Percentiles rank a stretch among this genome's conserved stretches.
Conservation (phyloP, 2,797 vertebrate genomes). For the Diceros bicornis region DNA sequence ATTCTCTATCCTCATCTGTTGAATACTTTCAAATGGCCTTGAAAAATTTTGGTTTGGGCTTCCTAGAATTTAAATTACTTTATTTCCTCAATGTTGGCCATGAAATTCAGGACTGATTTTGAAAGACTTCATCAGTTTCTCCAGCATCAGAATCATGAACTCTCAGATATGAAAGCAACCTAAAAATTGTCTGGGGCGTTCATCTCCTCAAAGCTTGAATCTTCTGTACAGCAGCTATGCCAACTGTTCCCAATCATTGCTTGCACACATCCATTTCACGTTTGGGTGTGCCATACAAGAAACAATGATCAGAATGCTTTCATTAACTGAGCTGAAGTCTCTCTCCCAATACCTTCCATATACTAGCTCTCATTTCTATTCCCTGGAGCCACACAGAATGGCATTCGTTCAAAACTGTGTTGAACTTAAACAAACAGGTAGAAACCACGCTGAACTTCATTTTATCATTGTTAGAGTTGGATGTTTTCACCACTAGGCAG, state of each 20-base stretch:
- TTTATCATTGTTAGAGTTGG: background rate
- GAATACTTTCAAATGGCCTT: conserved; percentile 26
- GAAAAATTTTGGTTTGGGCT: background rate
- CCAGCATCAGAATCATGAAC: background rate
- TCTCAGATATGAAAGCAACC: background rate
- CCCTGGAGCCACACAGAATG: background rate
- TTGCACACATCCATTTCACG: background rate
- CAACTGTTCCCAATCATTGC: background rate
- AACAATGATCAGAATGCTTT: background rate
- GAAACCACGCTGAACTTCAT: background rate
- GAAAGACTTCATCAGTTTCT: background rate
- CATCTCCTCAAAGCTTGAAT: background rate
- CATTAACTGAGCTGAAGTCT: background rate
- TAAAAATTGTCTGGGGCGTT: background rate
- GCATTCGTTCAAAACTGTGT: background rate
- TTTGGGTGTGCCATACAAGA: background rate
- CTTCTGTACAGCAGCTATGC: background rate
- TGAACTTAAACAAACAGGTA: background rate
- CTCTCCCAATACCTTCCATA: background rate
- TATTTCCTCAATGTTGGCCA: background rate
- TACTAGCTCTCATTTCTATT: background rate
- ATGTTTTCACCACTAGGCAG: background rate
- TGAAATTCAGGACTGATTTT: background rate
- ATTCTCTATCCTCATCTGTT: background rate
- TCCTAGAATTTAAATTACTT: conserved; percentile 26